Conservation (phyloP, 2,888 invertebrate species). For the Polydrusus pterygomalis region DNA sequence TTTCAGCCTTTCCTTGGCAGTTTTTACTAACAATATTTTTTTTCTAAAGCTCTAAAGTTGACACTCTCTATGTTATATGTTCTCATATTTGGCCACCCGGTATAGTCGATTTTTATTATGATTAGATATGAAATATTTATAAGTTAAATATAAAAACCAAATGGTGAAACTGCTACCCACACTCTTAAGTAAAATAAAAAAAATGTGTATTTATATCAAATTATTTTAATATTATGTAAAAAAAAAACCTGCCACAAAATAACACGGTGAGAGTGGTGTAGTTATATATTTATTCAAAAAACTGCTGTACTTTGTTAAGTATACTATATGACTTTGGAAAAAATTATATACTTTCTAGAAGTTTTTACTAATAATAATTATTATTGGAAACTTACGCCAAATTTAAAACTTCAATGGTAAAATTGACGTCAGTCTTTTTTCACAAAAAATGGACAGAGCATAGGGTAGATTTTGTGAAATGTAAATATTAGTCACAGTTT, state of each 20-base stretch:
- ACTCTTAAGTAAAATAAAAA: too few relatives aligned
- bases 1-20: too few relatives aligned
- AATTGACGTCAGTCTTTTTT: slow-evolving; percentile 56
- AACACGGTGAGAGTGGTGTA: neutral
- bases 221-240: too few relatives aligned
- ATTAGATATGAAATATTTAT: too few relatives aligned
- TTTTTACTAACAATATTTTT: too few relatives aligned
- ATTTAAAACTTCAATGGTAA: slow-evolving; percentile 48
- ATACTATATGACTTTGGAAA: slow-evolving; percentile 35
- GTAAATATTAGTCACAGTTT: slow-evolving; percentile 3
- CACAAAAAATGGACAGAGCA: slow-evolving; percentile 55
- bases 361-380: slow-evolving; percentile 28
- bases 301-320: slow-evolving; percentile 31
- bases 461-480: slow-evolving; percentile 17
- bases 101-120: too few relatives aligned
- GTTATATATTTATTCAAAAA: neutral
- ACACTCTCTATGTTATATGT: too few relatives aligned
- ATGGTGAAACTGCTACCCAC: too few relatives aligned
- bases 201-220: too few relatives aligned
- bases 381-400: slow-evolving; percentile 53
- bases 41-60: too few relatives aligned
- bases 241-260: neutral
- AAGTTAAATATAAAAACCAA: too few relatives aligned
- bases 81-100: too few relatives aligned
- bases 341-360: slow-evolving; percentile 35